Evolutionary conservation across 1,140 invertebrate genomes (phyloP).

Genomic region (Elysia chlorotica): DNA sequence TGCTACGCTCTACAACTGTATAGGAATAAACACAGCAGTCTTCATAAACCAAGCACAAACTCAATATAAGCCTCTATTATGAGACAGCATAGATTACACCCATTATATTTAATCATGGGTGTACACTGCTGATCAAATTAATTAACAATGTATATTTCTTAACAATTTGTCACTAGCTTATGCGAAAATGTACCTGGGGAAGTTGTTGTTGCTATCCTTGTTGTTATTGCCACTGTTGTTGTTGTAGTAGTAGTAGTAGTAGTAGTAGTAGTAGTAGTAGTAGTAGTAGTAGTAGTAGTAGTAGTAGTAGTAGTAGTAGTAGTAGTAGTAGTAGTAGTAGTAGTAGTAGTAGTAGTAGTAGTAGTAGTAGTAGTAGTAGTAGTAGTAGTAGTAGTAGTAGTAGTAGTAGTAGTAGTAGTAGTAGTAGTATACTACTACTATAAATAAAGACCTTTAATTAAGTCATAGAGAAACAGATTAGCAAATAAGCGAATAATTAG

Average conservation of each 20-base stretch:
- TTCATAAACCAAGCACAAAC: too few species aligned
- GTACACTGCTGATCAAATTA: too few species aligned
- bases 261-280: constrained; percentile 19
- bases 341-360: constrained; percentile 21
- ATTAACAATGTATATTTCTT: too few species aligned
- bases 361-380: constrained; percentile 21
- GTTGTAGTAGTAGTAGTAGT: constrained; percentile 20
- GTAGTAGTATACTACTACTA: constrained; percentile 16
- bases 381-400: constrained; percentile 21
- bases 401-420: constrained; percentile 21
- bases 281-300: constrained; percentile 18
- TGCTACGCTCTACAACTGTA: too few species aligned
- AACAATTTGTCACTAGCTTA: too few species aligned
- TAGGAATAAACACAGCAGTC: too few species aligned
- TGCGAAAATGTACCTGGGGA: not conserved
- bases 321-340: constrained; percentile 16
- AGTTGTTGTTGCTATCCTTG: constrained; percentile 7
- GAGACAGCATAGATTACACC: too few species aligned
- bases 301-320: constrained; percentile 16
- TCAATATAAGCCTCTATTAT: too few species aligned
- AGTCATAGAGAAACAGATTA: too few species aligned
- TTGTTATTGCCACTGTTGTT: constrained; percentile 3
- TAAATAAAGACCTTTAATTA: too few species aligned
- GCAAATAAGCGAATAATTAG: too few species aligned
- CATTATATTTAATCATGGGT: too few species aligned